Conservation (phyloP, 2,113 vertebrate genomes). For the Chitala chitala region DNA sequence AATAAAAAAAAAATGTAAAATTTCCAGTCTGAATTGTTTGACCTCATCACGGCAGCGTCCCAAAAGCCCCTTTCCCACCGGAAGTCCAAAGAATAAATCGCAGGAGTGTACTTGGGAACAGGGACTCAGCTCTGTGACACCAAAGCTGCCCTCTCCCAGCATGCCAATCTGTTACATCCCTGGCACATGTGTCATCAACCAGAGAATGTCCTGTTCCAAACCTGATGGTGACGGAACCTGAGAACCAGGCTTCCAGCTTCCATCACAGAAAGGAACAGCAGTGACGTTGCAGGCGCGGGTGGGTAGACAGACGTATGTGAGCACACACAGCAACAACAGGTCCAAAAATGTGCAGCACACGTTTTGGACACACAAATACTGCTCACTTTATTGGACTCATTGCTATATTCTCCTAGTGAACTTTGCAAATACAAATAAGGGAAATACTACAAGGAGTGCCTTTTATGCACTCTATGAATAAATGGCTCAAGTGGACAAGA, state of each 20-base stretch:
- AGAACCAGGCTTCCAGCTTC: background rate
- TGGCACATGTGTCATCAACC: constrained; percentile 52
- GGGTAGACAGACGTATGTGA: too few relatives aligned
- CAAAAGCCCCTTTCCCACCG: background rate
- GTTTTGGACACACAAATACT: too few relatives aligned
- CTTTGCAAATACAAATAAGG: too few relatives aligned
- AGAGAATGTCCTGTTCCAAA: constrained; percentile 48
- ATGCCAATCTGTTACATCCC: constrained; percentile 60
- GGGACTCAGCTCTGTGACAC: constrained; percentile 30
- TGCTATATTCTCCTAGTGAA: too few relatives aligned
- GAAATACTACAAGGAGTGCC: too few relatives aligned
- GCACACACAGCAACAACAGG: too few relatives aligned
- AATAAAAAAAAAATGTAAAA: too few relatives aligned
- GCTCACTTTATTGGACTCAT: too few relatives aligned
- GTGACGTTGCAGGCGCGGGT: constrained; percentile 28
- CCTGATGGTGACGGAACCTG: constrained; percentile 39
- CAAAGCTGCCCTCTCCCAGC: constrained; percentile 54
- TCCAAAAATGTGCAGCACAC: too few relatives aligned
- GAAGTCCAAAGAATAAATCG: constrained; percentile 14
- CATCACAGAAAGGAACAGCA: background rate
- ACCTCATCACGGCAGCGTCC: too few relatives aligned
- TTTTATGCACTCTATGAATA: background rate
- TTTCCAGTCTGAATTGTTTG: background rate
- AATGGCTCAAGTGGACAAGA: too few relatives aligned
- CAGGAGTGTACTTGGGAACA: background rate